Evolutionary conservation across 2,888 invertebrate genomes (phyloP).

Genomic region (Cryptophagus acutangulus): DNA sequence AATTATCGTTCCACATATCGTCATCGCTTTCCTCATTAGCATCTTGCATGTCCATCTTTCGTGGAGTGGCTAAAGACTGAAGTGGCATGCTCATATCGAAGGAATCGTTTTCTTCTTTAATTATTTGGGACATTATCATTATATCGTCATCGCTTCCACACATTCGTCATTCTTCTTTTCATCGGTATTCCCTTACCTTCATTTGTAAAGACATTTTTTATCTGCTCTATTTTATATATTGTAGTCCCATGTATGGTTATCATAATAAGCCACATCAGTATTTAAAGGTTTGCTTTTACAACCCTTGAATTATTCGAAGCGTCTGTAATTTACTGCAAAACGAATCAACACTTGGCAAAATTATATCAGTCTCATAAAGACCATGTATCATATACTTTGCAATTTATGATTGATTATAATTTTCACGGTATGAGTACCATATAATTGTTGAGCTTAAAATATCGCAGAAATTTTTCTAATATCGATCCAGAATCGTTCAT

Average conservation of each 20-base stretch:
- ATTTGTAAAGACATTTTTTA: too few relatives aligned
- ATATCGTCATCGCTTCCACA: too few relatives aligned
- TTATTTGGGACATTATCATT: conserved; percentile 51
- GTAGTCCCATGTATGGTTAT: conserved; percentile 92
- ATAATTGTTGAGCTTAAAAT: too few relatives aligned
- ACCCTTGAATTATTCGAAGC: conserved; percentile 76
- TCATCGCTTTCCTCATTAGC: conserved; percentile 22
- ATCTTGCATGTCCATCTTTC: conserved; percentile 20
- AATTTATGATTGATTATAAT: conserved; percentile 97
- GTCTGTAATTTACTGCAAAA: conserved; percentile 75
- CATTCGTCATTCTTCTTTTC: too few relatives aligned
- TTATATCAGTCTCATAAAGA: conserved; percentile 87
- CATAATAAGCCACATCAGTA: conserved; percentile 78
- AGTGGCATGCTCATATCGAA: conserved; percentile 38
- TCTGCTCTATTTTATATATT: conserved; percentile 44
- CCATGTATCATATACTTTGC: conserved; percentile 85
- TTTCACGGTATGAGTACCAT: conserved; percentile 97
- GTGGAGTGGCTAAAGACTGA: conserved; percentile 30
- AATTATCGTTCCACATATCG: too few relatives aligned
- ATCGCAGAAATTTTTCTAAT: conserved; percentile 29
- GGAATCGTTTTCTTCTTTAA: conserved; percentile 31
- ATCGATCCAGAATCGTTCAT: conserved; percentile 33
- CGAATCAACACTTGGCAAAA: conserved; percentile 75
- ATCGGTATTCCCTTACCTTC: too few relatives aligned
- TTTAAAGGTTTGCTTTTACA: conserved; percentile 88